Evolutionary conservation across 1,140 invertebrate genomes (phyloP).

Genomic region (Drosophila punjabiensis): DNA sequence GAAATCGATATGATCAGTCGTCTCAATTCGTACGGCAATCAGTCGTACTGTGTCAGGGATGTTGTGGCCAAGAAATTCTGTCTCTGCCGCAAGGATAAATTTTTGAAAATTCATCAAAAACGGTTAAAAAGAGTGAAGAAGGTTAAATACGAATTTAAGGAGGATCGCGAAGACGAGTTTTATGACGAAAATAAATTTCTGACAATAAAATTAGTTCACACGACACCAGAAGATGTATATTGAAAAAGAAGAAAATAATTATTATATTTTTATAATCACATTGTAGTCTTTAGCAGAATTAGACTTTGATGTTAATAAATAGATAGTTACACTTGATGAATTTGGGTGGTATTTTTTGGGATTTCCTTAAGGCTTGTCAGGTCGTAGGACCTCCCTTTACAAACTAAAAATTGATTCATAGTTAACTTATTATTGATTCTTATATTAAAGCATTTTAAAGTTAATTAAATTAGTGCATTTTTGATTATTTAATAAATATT

Average conservation of each 20-base stretch:
- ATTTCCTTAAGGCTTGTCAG: too few relatives aligned
- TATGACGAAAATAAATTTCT: not conserved
- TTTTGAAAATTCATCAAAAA: not conserved
- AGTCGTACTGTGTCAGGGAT: slow-evolving; percentile 5
- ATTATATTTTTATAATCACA: not conserved
- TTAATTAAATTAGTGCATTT: not conserved
- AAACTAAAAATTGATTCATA: too few relatives aligned
- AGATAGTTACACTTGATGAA: too few relatives aligned
- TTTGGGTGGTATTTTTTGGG: too few relatives aligned
- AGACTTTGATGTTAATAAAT: too few relatives aligned
- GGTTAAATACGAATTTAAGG: not conserved
- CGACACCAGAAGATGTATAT: too few relatives aligned
- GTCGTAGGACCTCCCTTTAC: too few relatives aligned
- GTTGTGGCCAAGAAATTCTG: not conserved
- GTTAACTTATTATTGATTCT: too few relatives aligned
- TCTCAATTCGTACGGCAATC: not conserved
- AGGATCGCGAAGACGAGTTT: not conserved
- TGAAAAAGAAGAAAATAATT: not conserved
- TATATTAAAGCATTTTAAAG: too few relatives aligned
- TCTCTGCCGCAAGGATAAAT: not conserved
- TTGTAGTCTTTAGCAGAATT: not conserved
- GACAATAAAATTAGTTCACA: not conserved
- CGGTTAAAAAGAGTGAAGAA: not conserved
- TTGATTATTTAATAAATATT: not conserved
- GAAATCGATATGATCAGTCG: slow-evolving; percentile 11